A percentile compares a stretch with the other conserved stretches of the same genome.
Conservation (phyloP, 2,797 vertebrate genomes). For the Chelon labrosus region DNA sequence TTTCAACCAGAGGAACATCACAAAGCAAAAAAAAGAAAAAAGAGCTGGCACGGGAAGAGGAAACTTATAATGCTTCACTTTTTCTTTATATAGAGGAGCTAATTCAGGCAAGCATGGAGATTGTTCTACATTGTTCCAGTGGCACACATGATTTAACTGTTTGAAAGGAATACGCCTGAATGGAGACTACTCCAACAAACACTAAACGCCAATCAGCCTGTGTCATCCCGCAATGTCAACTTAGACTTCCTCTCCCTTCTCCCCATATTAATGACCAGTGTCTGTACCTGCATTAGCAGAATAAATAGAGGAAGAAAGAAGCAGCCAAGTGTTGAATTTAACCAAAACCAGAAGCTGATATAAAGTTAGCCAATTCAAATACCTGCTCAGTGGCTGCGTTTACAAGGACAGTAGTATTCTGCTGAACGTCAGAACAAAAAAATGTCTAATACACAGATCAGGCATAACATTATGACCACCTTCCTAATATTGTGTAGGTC, state of each 20-base stretch:
- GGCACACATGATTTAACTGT: constrained; percentile 26
- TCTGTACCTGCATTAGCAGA: constrained; percentile 29
- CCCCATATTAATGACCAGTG: constrained; percentile 27
- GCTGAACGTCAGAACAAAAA: no score
- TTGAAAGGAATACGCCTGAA: constrained; percentile 29
- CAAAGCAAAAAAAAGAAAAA: constrained; percentile 37
- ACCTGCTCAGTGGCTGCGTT: constrained; percentile 40
- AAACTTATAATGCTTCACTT: constrained; percentile 52
- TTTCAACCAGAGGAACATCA: constrained; percentile 54
- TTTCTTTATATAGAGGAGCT: constrained; percentile 37
- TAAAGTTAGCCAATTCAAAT: constrained; percentile 33
- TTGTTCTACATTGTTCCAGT: constrained; percentile 10
- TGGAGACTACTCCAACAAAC: constrained; percentile 16
- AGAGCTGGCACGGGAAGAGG: constrained; percentile 34
- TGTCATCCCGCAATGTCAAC: background rate
- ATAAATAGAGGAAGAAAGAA: constrained; percentile 23
- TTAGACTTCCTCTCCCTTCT: constrained; percentile 13
- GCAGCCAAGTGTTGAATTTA: constrained; percentile 61
- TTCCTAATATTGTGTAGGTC: no score
- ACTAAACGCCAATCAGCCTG: constrained; percentile 16
- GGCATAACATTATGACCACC: no score
- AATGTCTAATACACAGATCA: no score
- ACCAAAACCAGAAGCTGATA: constrained; percentile 63
- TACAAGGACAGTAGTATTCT: no score
- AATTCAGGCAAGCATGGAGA: constrained; percentile 39